Evolutionary conservation across 2,888 invertebrate species (phyloP).

Genomic region (Drosophila algonquin): DNA sequence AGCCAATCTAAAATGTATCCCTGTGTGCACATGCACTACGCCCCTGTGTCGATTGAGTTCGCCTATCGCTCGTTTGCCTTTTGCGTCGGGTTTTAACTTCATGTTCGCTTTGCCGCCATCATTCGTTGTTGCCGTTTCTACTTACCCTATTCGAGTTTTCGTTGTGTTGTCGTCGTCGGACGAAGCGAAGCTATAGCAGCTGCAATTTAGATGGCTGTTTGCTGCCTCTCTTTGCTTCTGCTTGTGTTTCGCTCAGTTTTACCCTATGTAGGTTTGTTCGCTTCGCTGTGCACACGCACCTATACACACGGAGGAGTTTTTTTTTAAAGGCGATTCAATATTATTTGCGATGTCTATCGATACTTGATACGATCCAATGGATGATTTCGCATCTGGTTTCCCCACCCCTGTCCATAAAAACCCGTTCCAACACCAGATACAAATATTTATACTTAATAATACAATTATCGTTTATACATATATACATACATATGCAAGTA

Average conservation of each 20-base stretch:
- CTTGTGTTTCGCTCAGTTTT: constrained; percentile 65
- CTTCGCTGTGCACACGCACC: not conserved
- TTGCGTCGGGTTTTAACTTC: constrained; percentile 43
- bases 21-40: constrained; percentile 38
- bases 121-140: constrained; percentile 60
- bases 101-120: constrained; percentile 52
- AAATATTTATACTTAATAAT: not conserved
- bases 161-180: constrained; percentile 36
- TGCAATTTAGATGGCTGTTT: constrained; percentile 70
- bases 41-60: constrained; percentile 40
- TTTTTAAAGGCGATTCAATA: not conserved
- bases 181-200: constrained; percentile 70
- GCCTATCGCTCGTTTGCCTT: constrained; percentile 66
- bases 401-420: not conserved
- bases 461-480: not conserved
- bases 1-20: constrained; percentile 27
- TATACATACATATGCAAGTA: not conserved
- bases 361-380: not conserved
- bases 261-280: constrained; percentile 49
- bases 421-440: not conserved
- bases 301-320: not conserved
- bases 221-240: constrained; percentile 52
- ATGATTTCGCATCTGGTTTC: not conserved
- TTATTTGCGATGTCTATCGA: not conserved
- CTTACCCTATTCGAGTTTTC: constrained; percentile 50